Conservation (phyloP, 2,113 vertebrate genomes). For the Melanerpes aurifrons region DNA sequence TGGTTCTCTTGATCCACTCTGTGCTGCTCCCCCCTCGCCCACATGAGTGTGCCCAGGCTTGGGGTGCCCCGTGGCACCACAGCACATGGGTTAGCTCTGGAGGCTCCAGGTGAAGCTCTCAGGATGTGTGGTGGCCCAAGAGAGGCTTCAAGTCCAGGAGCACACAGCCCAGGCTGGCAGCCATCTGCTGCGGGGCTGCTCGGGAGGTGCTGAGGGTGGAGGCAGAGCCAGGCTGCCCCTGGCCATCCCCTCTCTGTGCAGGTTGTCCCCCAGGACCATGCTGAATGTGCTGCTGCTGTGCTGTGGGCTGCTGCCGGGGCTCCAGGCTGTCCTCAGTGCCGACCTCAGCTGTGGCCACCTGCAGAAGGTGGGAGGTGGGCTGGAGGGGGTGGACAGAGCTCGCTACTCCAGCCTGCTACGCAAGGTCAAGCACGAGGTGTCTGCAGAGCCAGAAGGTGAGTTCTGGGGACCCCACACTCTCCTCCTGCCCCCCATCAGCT, state of each 20-base stretch:
- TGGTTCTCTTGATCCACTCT: neutral
- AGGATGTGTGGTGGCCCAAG: too few relatives aligned
- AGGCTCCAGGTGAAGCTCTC: neutral
- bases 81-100: rapidly evolving
- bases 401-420: constrained; percentile 46
- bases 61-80: neutral
- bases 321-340: constrained; percentile 48
- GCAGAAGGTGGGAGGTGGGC: neutral
- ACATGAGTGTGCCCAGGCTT: rapidly evolving
- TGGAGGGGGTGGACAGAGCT: constrained; percentile 48
- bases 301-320: constrained; percentile 69
- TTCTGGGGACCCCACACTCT: neutral
- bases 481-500: too few relatives aligned
- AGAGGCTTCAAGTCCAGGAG: neutral
- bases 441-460: constrained; percentile 50
- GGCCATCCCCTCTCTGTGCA: neutral
- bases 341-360: constrained; percentile 43
- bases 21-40: neutral
- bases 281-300: constrained; percentile 73
- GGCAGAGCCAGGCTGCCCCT: neutral
- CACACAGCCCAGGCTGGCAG: rapidly evolving
- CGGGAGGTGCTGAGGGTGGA: rapidly evolving
- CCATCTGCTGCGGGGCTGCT: neutral
- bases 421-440: neutral
- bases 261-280: constrained; percentile 61